Base-by-base conservation (phyloP, 2,888 invertebrate genomes). In the Lordiphosa andalusiaca region DNA sequence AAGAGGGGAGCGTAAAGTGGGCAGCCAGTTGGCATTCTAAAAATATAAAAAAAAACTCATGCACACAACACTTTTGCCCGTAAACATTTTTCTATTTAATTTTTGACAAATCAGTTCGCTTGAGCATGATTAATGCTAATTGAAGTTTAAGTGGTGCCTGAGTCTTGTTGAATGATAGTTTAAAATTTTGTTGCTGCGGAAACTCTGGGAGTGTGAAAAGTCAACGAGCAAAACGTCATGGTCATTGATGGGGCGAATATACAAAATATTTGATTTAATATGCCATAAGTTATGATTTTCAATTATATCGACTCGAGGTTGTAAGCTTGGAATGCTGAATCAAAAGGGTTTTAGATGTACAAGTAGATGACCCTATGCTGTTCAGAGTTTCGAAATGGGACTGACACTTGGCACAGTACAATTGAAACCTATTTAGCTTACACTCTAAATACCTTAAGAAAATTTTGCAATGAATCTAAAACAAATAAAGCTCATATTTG, bases 61-160 rank as follows among this genome's bases (percentile, higher is more conserved):
- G 49, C 36, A 30, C 44, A 46, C 39, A 58, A 38, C 52, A 37
- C 41, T 10, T 25, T 36, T 39, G 36, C 61, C 48, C 53, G 48
- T 60, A 55, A 62, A 44, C 38, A 35, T 46, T 35, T 37, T 58
- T 58, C 53, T 52, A 44, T 49, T 53, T 44, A 47, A 39, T 46
- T 65, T 69, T 71, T 54, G 39, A 69, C 61, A 75, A 77, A 69
- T 64, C 69, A 60, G 60, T 71, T 50, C 62, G 67, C 67, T 65
- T 25, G 25, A 69, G 66, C 56, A 64, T 62, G 64, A 70, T 73
- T 61, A 70, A 80, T 76, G 77, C 76, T 77, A 77, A 77, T 77
- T 80, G 72, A 63, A 50, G 59, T 63, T 69, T 66, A 39, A 58
- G 52, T 64, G 39, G 48, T 39, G 51, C 38, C 56, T 39, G 42